These are phyloP conservation scores for Felis chaus DNA, from an alignment of 2,113 vertebrate species.

Conservation along the genomic window DNA sequence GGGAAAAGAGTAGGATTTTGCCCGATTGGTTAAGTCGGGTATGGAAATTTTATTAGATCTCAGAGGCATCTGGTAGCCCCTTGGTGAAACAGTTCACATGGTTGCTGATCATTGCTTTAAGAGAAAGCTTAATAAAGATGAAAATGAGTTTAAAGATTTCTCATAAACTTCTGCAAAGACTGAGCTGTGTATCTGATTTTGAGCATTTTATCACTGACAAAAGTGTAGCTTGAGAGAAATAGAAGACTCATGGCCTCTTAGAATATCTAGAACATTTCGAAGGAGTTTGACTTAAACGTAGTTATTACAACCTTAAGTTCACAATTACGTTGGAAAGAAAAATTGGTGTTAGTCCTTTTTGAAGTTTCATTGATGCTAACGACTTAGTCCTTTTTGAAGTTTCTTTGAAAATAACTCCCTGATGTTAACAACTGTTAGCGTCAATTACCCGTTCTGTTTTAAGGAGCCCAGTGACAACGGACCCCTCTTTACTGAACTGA, in stretches of 20 bases:
- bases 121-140: slow-evolving; percentile 47
- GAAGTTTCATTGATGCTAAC: neutral
- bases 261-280: neutral
- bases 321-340: slow-evolving; percentile 20
- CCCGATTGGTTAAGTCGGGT: slow-evolving; percentile 2
- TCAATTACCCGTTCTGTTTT: slow-evolving; percentile 78
- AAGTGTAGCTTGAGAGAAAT: slow-evolving; percentile 47
- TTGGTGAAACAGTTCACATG: slow-evolving; percentile 33
- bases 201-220: slow-evolving; percentile 39
- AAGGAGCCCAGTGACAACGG: slow-evolving; percentile 97
- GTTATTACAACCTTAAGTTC: slow-evolving; percentile 15
- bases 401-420: neutral
- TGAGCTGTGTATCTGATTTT: slow-evolving; percentile 38
- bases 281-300: neutral
- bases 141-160: slow-evolving; percentile 51
- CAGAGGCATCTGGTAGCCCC: slow-evolving; percentile 3
- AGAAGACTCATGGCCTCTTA: neutral
- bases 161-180: slow-evolving; percentile 34
- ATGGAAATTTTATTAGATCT: slow-evolving; percentile 48
- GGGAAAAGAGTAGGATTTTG: neutral
- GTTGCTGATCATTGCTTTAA: slow-evolving; percentile 44
- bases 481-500: slow-evolving; percentile 96
- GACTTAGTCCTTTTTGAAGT: slow-evolving; percentile 18
- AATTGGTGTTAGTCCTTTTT: slow-evolving; percentile 1
- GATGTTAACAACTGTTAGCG: neutral